These are phyloP conservation scores for Anas bahamensis DNA, from an alignment of 2,797 vertebrate species.

Conservation along the genomic window DNA sequence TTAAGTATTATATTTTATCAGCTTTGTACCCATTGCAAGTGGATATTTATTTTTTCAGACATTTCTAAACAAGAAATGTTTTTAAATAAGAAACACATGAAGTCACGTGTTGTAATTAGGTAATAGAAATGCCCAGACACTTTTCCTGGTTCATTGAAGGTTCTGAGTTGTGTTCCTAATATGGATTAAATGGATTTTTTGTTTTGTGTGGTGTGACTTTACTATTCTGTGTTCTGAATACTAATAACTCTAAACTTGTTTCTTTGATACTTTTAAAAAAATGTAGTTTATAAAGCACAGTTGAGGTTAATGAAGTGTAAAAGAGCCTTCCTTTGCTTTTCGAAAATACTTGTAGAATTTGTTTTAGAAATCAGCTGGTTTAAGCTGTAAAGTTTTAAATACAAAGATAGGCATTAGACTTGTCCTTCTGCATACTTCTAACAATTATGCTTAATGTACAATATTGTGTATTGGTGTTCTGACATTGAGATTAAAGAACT, in stretches of 20 bases:
- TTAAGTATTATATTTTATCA: background rate
- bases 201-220: background rate
- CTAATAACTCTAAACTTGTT: background rate
- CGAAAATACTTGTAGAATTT: background rate
- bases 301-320: background rate
- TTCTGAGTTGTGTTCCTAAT: background rate
- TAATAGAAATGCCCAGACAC: background rate
- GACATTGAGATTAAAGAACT: background rate
- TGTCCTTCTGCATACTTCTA: too few species aligned
- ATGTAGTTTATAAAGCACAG: background rate
- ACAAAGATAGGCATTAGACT: too few species aligned
- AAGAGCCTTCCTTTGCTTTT: background rate
- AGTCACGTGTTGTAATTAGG: background rate
- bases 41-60: background rate
- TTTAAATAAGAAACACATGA: background rate
- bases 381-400: too few species aligned
- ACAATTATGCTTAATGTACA: background rate
- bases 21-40: background rate
- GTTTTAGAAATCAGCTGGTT: background rate
- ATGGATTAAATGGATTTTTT: background rate
- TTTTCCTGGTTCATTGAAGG: background rate
- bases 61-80: background rate
- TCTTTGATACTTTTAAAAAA: background rate
- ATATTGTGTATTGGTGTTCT: background rate
- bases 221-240: background rate